phyloP scores from a whole-genome alignment of 2,888 invertebrate genomes.

The Scrobipalpa costella region DNA sequence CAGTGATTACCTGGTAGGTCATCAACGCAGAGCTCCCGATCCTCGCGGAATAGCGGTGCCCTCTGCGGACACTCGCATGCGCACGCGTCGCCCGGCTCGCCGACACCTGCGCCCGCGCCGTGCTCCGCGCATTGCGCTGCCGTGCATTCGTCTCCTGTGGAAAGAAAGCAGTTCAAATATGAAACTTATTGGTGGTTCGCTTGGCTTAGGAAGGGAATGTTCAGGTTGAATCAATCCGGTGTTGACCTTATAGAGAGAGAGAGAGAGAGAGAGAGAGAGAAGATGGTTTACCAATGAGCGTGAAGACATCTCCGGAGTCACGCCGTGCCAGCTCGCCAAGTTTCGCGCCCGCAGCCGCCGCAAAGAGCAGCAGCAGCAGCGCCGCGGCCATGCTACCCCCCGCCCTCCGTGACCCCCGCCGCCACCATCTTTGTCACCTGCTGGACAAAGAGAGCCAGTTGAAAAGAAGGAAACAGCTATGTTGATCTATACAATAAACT shows the following conservation, averaged over 20 bases:
- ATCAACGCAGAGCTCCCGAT: constrained; percentile 91
- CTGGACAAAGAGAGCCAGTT: constrained; percentile 26
- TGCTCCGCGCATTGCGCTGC: constrained; percentile 67
- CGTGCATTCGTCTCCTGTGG: constrained; percentile 65
- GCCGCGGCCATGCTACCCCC: constrained; percentile 70
- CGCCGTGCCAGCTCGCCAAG: constrained; percentile 68
- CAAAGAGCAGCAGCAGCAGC: constrained; percentile 64
- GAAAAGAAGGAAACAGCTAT: background rate
- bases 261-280: background rate
- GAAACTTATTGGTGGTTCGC: background rate
- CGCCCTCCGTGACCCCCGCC: constrained; percentile 58
- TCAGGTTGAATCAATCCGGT: too few species aligned
- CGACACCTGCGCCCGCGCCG: constrained; percentile 53
- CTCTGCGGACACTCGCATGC: constrained; percentile 89
- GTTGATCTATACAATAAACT: too few species aligned
- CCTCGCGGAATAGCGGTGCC: constrained; percentile 91
- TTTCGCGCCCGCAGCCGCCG: constrained; percentile 54
- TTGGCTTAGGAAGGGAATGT: too few species aligned
- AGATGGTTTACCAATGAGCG: constrained; percentile 54
- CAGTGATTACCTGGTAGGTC: constrained; percentile 86
- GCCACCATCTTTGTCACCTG: constrained; percentile 58
- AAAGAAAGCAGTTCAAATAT: background rate
- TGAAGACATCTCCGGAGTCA: constrained; percentile 73
- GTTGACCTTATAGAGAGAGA: background rate
- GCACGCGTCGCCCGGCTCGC: constrained; percentile 71